Percentiles rank a stretch among this genome's conserved stretches.
Evolutionary conservation across 1,140 invertebrate species (phyloP).

Genomic region (Zophobas morio): DNA sequence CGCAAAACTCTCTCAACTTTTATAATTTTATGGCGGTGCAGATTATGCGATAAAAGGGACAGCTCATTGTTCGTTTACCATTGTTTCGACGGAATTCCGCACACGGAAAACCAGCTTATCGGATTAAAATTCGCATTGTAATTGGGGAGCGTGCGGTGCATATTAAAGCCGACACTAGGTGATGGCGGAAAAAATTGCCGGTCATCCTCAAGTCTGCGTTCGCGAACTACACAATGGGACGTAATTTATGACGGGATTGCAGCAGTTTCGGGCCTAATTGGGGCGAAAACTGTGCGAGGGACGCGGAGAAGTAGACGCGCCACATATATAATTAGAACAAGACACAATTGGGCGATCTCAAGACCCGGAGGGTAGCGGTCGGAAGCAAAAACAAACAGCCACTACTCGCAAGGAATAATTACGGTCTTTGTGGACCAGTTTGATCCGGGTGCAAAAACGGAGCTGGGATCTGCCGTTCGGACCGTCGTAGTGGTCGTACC

Average conservation of each 20-base stretch:
- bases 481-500: background rate
- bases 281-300: constrained; percentile 3
- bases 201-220: background rate
- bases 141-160: constrained; percentile 26
- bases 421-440: constrained; percentile 15
- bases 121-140: constrained; percentile 41
- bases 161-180: background rate
- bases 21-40: constrained; percentile 50
- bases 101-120: constrained; percentile 39
- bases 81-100: constrained; percentile 37
- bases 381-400: constrained; percentile 37
- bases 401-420: constrained; percentile 43
- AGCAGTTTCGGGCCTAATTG: constrained; percentile 25
- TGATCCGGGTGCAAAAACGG: constrained; percentile 36
- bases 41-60: constrained; percentile 49
- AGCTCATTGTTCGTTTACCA: constrained; percentile 34
- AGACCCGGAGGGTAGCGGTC: constrained; percentile 15
- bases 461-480: background rate
- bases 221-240: constrained; percentile 1
- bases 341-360: constrained; percentile 34
- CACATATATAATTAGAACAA: constrained; percentile 42
- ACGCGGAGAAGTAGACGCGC: constrained; percentile 4
- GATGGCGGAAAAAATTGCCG: constrained; percentile 4
- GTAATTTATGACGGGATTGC: constrained; percentile 14
- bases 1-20: constrained; percentile 48